phyloP scores from a whole-genome alignment of 2,113 vertebrate genomes.

The Empidonax traillii region DNA sequence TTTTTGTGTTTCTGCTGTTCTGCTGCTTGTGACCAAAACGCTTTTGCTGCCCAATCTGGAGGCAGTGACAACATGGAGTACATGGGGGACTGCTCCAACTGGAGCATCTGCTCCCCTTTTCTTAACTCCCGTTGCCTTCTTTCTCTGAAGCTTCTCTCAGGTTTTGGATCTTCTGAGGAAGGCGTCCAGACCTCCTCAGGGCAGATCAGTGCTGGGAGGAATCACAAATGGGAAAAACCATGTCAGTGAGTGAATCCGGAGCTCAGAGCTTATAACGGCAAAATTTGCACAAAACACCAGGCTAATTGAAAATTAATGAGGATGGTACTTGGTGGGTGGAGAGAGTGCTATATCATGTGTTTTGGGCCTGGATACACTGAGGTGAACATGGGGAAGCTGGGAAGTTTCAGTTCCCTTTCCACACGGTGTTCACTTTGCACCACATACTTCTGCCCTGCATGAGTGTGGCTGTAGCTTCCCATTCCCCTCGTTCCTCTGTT shows the following conservation, averaged over 20 bases:
- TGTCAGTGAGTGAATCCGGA: background rate
- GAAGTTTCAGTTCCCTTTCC: background rate
- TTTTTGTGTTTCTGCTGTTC: background rate
- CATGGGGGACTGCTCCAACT: background rate
- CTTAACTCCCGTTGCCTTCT: background rate
- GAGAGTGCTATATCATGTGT: background rate
- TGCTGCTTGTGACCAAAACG: background rate
- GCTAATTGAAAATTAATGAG: background rate
- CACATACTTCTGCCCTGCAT: rapidly evolving
- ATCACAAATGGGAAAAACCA: background rate
- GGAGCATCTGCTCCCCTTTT: background rate
- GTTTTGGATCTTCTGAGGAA: background rate
- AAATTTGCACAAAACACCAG: background rate
- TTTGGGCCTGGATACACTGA: background rate
- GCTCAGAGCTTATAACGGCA: background rate
- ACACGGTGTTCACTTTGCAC: rapidly evolving
- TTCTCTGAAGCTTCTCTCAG: background rate
- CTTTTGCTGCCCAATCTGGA: background rate
- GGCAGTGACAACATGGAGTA: background rate
- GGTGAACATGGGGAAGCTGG: background rate
- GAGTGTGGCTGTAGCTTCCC: background rate
- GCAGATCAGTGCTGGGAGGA: background rate
- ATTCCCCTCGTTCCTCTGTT: background rate
- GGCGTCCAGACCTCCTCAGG: background rate
- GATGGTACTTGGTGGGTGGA: background rate